Evolutionary conservation across 2,113 vertebrate species (phyloP), one percentile per base, ranked within the genome.

Genomic region (Pedetes capensis): DNA sequence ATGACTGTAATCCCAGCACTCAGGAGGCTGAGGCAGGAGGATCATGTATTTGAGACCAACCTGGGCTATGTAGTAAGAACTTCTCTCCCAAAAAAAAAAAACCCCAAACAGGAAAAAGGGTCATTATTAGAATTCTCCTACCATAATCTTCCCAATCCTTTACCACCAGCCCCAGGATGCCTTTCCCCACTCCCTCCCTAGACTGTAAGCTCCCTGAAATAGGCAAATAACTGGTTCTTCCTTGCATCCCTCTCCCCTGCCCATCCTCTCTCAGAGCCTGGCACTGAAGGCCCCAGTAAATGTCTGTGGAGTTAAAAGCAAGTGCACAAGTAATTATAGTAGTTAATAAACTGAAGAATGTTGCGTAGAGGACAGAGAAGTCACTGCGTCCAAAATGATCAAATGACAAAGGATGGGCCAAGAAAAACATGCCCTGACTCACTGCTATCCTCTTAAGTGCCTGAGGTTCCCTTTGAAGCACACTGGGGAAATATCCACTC

Each of bases 291-390:
- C 39, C 64, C 82, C 89, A 42, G 1, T 34, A n/a, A 90, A 59
- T 10, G 22, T 89, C 78, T 69, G 64, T 66, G 59, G 74, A 81
- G 64, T 13, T 68, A 59, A 93, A 93, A 80, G 29, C 69, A 6
- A 94, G 68, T 27, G 51, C n/a, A 22, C 23, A n/a, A 68, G 78
- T 93, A 96, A 96, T 97, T 96, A 96, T 59, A 97, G 96, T 69
- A 96, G 94, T 93, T 92, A 93, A 96, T 90, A 97, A 96, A 95
- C 92, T 74, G 57, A 96, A 87, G 80, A 88, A 92, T 87, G 80
- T 68, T 93, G 68, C 71, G 64, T 75, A 47, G 87, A 84, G 47
- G 83, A 84, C 83, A 79, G 61, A 92, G 72, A 91, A 87, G 87
- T 92, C 79, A 57, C 27, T 0, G 4, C 34, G 22, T 93, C 80